phyloP scores from a whole-genome alignment of 2,888 invertebrate species.

The Diplolepis rosae region DNA sequence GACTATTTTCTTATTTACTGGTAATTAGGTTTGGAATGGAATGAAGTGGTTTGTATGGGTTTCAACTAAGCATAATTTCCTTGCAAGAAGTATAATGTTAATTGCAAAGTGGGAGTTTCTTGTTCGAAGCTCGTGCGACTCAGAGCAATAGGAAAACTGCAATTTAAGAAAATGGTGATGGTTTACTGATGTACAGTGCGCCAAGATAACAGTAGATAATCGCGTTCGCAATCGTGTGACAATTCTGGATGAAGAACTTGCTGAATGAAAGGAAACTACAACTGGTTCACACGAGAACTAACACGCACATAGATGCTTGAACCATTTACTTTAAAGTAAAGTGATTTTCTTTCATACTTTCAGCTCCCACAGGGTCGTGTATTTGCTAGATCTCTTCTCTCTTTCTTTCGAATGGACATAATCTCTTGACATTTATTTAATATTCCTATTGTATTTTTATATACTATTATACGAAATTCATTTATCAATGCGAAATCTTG shows the following conservation, averaged over 20 bases:
- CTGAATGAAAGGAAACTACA: conserved; percentile 69
- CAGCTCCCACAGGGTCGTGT: conserved; percentile 61
- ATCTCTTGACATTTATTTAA: too few relatives aligned
- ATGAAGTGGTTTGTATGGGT: neutral
- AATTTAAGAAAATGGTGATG: conserved; percentile 40
- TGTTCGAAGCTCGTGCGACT: conserved; percentile 21
- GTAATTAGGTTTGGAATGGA: too few relatives aligned
- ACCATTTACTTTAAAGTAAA: conserved; percentile 65
- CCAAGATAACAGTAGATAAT: conserved; percentile 54
- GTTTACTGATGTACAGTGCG: conserved; percentile 46
- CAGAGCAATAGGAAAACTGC: conserved; percentile 4
- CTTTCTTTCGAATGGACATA: conserved; percentile 2
- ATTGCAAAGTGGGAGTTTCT: conserved; percentile 1
- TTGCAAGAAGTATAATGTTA: neutral
- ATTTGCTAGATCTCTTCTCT: conserved; percentile 13
- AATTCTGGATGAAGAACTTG: conserved; percentile 66
- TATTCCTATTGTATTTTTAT: neutral
- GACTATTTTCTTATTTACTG: neutral
- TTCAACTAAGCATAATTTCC: neutral
- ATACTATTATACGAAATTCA: too few relatives aligned
- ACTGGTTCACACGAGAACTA: conserved; percentile 66
- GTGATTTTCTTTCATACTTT: conserved; percentile 66
- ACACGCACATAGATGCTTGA: conserved; percentile 59
- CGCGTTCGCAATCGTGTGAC: conserved; percentile 66
- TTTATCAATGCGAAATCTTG: too few relatives aligned